Evolutionary conservation across 2,113 vertebrate species (phyloP).

Genomic region (Istiophorus platypterus): DNA sequence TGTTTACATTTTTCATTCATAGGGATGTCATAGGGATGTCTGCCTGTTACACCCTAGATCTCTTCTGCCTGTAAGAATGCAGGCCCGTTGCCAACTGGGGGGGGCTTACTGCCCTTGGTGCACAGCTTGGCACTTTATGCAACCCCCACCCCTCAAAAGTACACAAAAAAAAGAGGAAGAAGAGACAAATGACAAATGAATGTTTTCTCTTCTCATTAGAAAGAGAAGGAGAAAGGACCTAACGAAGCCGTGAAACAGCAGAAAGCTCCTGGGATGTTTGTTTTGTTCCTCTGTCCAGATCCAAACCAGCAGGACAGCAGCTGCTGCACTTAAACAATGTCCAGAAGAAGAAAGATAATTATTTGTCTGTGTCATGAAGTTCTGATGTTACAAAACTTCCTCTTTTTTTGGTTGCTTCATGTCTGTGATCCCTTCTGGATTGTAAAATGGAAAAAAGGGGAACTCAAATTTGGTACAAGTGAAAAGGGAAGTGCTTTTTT

Average conservation of each 20-base stretch:
- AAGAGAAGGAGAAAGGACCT: neutral
- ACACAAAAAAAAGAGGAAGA: no score
- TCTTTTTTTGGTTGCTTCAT: neutral
- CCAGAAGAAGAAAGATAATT: no score
- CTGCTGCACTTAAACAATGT: no score
- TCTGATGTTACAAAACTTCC: neutral
- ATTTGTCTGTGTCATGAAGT: neutral
- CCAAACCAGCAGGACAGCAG: no score
- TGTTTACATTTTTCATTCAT: neutral
- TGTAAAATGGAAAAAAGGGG: neutral
- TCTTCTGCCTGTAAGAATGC: neutral
- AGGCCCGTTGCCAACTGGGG: neutral
- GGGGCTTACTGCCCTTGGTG: neutral
- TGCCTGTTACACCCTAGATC: conserved; percentile 9
- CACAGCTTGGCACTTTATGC: no score
- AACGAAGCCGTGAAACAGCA: neutral
- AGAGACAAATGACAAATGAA: neutral
- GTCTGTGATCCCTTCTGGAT: neutral
- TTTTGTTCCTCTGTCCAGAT: neutral
- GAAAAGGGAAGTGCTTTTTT: neutral
- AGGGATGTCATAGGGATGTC: neutral
- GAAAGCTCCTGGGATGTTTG: neutral
- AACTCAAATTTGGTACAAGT: neutral
- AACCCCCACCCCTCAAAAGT: no score
- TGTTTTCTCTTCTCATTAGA: neutral